These are phyloP conservation scores for Struthidea cinerea DNA, from an alignment of 2,113 vertebrate species.

Conservation along the genomic window DNA sequence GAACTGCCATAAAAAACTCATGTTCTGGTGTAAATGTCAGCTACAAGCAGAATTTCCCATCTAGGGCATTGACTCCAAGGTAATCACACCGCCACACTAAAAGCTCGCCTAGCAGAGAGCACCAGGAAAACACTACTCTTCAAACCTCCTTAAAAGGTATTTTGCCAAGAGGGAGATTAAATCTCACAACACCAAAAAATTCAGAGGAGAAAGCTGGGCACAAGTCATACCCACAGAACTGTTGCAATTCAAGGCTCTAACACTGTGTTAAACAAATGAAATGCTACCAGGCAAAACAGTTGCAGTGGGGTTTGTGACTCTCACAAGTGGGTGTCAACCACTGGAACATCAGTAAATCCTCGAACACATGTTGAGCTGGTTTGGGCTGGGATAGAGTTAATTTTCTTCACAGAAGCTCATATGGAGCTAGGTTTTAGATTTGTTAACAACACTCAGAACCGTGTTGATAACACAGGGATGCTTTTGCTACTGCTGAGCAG, in stretches of 20 bases:
- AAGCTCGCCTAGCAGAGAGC: neutral
- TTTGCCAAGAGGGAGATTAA: neutral
- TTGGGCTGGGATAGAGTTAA: neutral
- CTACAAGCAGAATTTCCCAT: neutral
- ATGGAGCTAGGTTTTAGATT: neutral
- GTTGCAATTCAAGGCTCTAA: neutral
- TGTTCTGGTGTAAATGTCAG: neutral
- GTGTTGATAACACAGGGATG: neutral
- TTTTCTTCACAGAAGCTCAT: neutral
- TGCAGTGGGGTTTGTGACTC: neutral
- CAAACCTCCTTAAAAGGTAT: neutral
- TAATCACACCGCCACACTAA: neutral
- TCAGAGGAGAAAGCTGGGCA: neutral
- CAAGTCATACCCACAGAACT: neutral
- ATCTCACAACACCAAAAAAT: neutral
- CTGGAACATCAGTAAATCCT: neutral
- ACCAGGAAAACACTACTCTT: neutral
- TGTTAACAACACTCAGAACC: neutral
- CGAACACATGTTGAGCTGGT: neutral
- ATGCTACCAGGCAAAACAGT: neutral
- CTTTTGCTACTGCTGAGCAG: neutral
- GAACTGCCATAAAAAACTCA: neutral
- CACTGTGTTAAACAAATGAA: neutral
- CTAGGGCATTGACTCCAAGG: neutral
- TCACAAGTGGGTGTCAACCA: neutral